Conservation (phyloP, 2,113 vertebrate genomes). For the Vimba vimba region DNA sequence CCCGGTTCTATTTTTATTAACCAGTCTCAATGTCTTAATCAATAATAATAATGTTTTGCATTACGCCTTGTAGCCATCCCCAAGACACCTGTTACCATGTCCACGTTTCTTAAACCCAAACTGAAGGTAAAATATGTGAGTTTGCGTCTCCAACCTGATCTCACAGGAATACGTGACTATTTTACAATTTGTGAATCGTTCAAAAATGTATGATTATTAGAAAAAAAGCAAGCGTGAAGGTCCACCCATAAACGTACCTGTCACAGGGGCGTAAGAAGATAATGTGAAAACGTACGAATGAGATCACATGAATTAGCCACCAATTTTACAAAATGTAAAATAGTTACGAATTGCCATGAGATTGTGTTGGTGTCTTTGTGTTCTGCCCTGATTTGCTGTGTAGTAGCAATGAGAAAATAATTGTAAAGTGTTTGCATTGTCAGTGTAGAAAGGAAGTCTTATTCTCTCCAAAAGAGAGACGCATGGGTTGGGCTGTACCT, state of each 20-base stretch:
- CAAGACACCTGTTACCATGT: slow-evolving; percentile 78
- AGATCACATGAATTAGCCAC: too few species aligned
- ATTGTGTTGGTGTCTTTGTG: slow-evolving; percentile 67
- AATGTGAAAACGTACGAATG: too few species aligned
- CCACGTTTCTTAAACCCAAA: slow-evolving; percentile 88
- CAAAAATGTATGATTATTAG: too few species aligned
- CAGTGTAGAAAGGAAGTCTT: slow-evolving; percentile 29
- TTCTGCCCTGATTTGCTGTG: slow-evolving; percentile 47
- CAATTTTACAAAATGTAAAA: too few species aligned
- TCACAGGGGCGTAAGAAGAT: too few species aligned
- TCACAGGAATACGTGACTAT: too few species aligned
- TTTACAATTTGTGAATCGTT: too few species aligned
- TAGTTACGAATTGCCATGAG: too few species aligned
- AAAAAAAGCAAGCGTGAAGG: too few species aligned
- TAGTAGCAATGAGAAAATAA: slow-evolving; percentile 48
- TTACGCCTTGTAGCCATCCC: slow-evolving; percentile 55
- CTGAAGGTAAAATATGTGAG: slow-evolving; percentile 81
- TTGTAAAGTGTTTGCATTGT: slow-evolving; percentile 37
- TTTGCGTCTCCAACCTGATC: slow-evolving; percentile 12
- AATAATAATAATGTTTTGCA: slow-evolving; percentile 43
- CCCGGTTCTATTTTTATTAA: neutral
- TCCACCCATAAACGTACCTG: too few species aligned
- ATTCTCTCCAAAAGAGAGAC: slow-evolving; percentile 63
- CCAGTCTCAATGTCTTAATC: neutral
- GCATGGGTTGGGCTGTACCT: slow-evolving; percentile 69